Evolutionary conservation across 2,797 vertebrate species (phyloP).

Genomic region (Pipistrellus pipistrellus): DNA sequence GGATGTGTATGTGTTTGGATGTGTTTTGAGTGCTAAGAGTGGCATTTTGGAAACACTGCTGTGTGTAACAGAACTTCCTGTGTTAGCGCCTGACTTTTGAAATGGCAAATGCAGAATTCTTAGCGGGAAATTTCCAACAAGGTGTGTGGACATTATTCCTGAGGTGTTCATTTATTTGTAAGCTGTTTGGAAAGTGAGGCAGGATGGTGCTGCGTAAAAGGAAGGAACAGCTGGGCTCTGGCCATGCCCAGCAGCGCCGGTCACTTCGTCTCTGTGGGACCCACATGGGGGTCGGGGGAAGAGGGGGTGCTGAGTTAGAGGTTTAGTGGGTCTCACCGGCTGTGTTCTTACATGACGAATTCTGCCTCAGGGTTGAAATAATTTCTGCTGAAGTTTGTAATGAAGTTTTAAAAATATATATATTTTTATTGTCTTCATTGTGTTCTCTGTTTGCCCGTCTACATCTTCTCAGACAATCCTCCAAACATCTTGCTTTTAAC

Average conservation of each 20-base stretch:
- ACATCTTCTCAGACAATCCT: slow-evolving; percentile 24
- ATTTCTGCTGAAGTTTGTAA: slow-evolving; percentile 44
- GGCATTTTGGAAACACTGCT: background rate
- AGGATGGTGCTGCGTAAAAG: background rate
- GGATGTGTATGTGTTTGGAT: background rate
- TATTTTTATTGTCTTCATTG: background rate
- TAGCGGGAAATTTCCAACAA: background rate
- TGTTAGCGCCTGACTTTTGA: background rate
- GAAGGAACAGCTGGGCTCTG: background rate
- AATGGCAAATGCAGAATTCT: background rate
- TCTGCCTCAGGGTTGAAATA: slow-evolving; percentile 6
- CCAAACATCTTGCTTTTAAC: background rate
- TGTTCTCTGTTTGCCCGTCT: slow-evolving; percentile 10
- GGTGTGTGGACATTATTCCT: background rate
- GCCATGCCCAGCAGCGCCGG: background rate
- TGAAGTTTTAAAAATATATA: no score
- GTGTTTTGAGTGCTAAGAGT: background rate
- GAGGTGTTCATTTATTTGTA: background rate
- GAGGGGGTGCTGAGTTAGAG: background rate
- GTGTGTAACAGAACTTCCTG: background rate
- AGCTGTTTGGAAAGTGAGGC: background rate
- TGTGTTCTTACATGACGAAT: background rate
- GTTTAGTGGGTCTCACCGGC: background rate
- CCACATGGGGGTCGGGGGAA: background rate
- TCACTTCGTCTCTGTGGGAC: background rate